Conservation (phyloP, 23 tunicate genomes). For the Ascidia mentula region DNA sequence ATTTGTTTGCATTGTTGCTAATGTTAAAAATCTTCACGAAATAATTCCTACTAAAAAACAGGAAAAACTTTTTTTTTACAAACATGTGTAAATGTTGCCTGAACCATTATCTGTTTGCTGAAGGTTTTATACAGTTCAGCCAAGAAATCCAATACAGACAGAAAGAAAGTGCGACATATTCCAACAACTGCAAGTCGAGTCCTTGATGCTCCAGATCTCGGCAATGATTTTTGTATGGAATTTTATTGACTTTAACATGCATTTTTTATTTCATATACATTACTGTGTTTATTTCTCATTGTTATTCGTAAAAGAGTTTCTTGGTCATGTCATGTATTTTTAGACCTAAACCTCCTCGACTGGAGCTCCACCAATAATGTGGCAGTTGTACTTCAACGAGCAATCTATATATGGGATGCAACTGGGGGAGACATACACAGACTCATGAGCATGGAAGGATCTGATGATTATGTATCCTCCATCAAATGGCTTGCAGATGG, state of each 20-base stretch:
- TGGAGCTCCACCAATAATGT: constrained; percentile 70
- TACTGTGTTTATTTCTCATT: background rate
- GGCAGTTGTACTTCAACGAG: constrained; percentile 72
- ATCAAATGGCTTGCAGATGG: constrained; percentile 84
- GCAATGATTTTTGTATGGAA: constrained; percentile 83
- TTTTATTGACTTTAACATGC: background rate
- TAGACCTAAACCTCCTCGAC: constrained; percentile 84
- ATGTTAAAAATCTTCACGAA: too few relatives aligned
- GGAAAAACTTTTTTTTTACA: background rate
- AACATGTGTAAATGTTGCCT: background rate
- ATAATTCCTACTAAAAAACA: too few relatives aligned
- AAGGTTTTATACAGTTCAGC: constrained; percentile 91
- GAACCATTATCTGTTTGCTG: background rate
- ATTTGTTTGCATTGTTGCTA: too few relatives aligned
- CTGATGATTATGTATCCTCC: constrained; percentile 61
- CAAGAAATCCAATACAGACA: constrained; percentile 55
- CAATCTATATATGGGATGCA: constrained; percentile 84
- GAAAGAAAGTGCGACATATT: constrained; percentile 62
- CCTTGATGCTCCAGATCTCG: constrained; percentile 87
- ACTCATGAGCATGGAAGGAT: constrained; percentile 60
- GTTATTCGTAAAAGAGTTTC: background rate
- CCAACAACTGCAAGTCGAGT: constrained; percentile 63
- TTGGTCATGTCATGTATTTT: background rate
- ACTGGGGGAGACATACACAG: constrained; percentile 70
- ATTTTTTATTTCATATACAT: background rate